A percentile compares a stretch with the other conserved stretches of the same genome.
Conservation (phyloP, 2,113 vertebrate species). For the Probosciger aterrimus region DNA sequence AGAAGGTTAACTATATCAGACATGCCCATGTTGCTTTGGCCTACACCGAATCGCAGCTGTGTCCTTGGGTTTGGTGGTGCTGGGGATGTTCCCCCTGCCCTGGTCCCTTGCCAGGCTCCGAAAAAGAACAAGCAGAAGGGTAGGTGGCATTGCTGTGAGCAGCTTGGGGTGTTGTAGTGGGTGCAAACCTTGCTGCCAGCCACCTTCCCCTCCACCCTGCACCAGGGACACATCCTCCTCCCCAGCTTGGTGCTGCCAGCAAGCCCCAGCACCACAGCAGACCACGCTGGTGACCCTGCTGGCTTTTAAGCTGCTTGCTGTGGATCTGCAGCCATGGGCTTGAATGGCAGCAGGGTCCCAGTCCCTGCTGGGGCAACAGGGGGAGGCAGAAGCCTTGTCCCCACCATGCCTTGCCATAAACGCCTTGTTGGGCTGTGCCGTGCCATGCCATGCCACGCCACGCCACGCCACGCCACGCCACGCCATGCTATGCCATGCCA, state of each 20-base stretch:
- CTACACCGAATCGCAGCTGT: accelerated
- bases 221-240: background rate
- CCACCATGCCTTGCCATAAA: background rate
- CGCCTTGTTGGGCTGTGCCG: background rate
- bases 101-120: accelerated
- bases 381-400: background rate
- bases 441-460: accelerated
- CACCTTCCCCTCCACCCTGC: background rate
- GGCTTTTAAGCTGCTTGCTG: background rate
- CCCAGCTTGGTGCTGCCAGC: background rate
- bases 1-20: background rate
- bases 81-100: background rate
- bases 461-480: too few relatives aligned
- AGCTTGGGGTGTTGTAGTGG: background rate
- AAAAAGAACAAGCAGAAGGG: background rate
- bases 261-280: accelerated
- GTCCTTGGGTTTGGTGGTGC: background rate
- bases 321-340: background rate
- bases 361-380: background rate
- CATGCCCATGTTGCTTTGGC: background rate
- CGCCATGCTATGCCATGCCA: background rate
- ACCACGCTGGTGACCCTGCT: accelerated
- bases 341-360: accelerated
- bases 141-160: accelerated
- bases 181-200: background rate